phyloP scores from a whole-genome alignment of 1,140 invertebrate species.

The Bacillus rossius region DNA sequence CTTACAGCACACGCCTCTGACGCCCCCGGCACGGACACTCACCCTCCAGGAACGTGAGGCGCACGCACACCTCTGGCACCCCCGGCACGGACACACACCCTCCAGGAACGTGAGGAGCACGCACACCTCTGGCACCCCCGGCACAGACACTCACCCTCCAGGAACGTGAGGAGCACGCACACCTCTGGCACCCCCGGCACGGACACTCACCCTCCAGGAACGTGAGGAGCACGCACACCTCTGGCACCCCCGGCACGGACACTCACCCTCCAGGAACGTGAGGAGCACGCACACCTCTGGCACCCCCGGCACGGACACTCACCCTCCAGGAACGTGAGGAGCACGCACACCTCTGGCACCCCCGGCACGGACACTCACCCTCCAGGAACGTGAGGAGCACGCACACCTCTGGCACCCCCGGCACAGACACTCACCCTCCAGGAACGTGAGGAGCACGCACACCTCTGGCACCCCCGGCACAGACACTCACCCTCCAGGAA shows the following conservation, averaged over 20 bases:
- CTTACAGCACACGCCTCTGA: no score
- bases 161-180: no score
- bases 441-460: constrained; percentile 54
- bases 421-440: constrained; percentile 35
- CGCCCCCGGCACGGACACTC: no score
- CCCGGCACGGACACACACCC: constrained; percentile 28
- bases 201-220: constrained; percentile 41
- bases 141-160: no score
- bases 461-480: constrained; percentile 73
- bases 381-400: no score
- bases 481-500: constrained; percentile 41
- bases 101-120: constrained; percentile 52
- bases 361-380: no score
- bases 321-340: constrained; percentile 48
- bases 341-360: constrained; percentile 72
- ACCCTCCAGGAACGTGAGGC: no score
- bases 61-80: no score
- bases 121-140: constrained; percentile 72
- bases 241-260: constrained; percentile 74
- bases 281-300: no score
- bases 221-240: constrained; percentile 60
- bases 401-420: no score
- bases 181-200: no score
- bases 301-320: constrained; percentile 10
- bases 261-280: no score